phyloP scores from a whole-genome alignment of 2,888 invertebrate species.

The Chalcis sispes region DNA sequence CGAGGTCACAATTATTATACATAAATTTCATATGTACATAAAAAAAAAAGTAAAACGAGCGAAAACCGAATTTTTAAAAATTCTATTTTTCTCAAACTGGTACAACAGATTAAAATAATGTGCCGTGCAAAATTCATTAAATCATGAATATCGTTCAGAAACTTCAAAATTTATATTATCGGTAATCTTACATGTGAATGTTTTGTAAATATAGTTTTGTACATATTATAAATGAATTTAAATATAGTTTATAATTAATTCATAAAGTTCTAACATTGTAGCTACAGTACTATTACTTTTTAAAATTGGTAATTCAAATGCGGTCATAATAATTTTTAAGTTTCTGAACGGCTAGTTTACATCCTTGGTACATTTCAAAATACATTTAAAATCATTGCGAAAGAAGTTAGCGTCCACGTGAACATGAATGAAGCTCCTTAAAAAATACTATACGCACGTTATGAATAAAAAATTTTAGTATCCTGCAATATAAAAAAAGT shows the following conservation, averaged over 20 bases:
- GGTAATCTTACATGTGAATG: no score
- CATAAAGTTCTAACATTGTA: no score
- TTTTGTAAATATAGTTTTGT: neutral
- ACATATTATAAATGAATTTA: neutral
- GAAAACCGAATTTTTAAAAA: conserved; percentile 45
- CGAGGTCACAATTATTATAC: conserved; percentile 41
- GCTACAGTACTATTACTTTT: neutral
- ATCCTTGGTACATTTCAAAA: conserved; percentile 17
- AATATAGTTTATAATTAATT: no score
- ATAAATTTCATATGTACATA: conserved; percentile 42
- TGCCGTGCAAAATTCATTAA: conserved; percentile 41
- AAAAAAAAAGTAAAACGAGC: conserved; percentile 23
- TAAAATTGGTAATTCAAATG: neutral
- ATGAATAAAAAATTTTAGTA: conserved; percentile 42
- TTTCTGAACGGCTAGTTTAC: conserved; percentile 17
- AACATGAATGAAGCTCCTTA: conserved; percentile 7
- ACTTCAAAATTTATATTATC: no score
- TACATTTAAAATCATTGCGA: conserved; percentile 20
- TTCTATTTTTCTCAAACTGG: conserved; percentile 53
- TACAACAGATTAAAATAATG: conserved; percentile 34
- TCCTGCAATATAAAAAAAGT: conserved; percentile 32
- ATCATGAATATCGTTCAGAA: conserved; percentile 21
- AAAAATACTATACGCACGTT: conserved; percentile 50
- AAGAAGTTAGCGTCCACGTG: conserved; percentile 28
- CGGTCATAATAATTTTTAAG: no score